These are phyloP conservation scores for Ursus arctos DNA, from an alignment of 2,113 vertebrate species.

Conservation along the genomic window DNA sequence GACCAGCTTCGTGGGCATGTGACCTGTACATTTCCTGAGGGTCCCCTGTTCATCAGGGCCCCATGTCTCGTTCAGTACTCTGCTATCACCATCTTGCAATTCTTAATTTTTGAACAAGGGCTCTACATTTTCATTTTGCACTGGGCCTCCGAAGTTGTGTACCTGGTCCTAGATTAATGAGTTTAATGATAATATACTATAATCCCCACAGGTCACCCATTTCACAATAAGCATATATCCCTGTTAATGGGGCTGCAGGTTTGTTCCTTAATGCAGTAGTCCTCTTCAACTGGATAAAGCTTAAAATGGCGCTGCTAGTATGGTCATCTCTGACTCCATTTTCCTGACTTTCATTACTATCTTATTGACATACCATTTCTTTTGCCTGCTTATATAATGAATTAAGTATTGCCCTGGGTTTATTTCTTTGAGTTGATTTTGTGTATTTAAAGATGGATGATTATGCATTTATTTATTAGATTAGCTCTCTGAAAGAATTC, in stretches of 20 bases:
- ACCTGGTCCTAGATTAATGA: not conserved
- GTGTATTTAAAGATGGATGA: not conserved
- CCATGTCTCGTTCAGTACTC: not conserved
- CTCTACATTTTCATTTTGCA: not conserved
- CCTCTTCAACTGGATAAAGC: not conserved
- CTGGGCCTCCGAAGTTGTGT: not conserved
- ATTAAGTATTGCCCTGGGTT: not conserved
- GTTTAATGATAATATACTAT: not conserved
- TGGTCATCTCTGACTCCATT: not conserved
- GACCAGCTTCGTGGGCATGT: not conserved
- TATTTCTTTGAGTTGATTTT: not conserved
- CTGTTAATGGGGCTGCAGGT: not conserved
- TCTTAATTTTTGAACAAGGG: not conserved
- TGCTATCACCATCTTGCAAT: not conserved
- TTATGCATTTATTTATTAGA: not conserved
- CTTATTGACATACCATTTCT: not conserved
- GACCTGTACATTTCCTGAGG: too few relatives aligned
- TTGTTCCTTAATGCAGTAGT: not conserved
- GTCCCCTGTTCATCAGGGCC: rapidly evolving
- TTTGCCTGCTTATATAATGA: not conserved
- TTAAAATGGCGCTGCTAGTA: not conserved
- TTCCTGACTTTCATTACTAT: not conserved
- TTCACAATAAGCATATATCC: not conserved
- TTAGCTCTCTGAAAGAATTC: not conserved
- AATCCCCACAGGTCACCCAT: not conserved